phyloP scores from a whole-genome alignment of 2,888 invertebrate genomes.

The Andrena praecox region DNA sequence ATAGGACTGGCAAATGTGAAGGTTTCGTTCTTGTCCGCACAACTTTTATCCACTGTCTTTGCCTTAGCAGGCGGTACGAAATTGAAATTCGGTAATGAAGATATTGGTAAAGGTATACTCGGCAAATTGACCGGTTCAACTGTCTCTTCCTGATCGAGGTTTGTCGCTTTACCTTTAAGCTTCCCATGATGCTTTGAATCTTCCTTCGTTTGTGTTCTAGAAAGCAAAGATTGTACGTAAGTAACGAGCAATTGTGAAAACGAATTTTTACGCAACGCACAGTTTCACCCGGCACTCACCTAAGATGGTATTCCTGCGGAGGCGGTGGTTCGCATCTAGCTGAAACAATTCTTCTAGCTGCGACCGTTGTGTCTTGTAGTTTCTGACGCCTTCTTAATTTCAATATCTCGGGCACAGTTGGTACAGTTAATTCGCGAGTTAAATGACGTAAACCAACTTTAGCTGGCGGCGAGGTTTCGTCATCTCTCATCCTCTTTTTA shows the following conservation, averaged over 20 bases:
- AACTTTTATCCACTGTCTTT: conserved; percentile 52
- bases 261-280: background rate
- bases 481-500: conserved; percentile 74
- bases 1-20: conserved; percentile 85
- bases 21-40: conserved; percentile 59
- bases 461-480: conserved; percentile 65
- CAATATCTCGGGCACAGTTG: conserved; percentile 88
- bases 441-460: conserved; percentile 81
- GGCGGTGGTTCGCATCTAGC: conserved; percentile 75
- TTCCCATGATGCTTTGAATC: conserved; percentile 84
- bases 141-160: conserved; percentile 83
- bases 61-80: conserved; percentile 83
- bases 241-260: background rate
- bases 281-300: conserved; percentile 67
- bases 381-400: conserved; percentile 87
- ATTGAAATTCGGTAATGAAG: conserved; percentile 87
- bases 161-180: conserved; percentile 82
- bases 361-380: conserved; percentile 87
- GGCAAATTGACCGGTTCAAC: conserved; percentile 86
- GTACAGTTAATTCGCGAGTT: conserved; percentile 87
- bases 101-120: conserved; percentile 86
- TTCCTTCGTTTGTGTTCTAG: conserved; percentile 77
- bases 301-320: conserved; percentile 80
- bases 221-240: conserved; percentile 27
- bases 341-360: conserved; percentile 88